These are phyloP conservation scores for Drosophila bocki DNA, from an alignment of 1,140 invertebrate species.

Conservation along the genomic window DNA sequence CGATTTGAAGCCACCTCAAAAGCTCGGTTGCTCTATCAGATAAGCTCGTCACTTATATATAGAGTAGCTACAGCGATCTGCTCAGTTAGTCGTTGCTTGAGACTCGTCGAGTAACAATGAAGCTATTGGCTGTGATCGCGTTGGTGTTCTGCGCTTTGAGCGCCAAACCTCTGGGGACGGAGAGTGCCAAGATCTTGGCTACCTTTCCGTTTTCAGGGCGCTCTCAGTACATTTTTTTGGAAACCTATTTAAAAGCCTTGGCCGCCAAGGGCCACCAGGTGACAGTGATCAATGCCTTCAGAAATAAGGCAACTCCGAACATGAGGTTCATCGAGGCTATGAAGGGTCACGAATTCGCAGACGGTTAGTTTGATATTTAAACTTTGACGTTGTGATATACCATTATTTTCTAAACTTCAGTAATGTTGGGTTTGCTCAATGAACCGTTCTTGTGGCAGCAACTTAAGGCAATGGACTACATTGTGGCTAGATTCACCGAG, in stretches of 20 bases:
- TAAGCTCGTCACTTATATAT: conserved; percentile 16
- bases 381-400: background rate
- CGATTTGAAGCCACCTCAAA: background rate
- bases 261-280: conserved; percentile 86
- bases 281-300: conserved; percentile 84
- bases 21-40: conserved; percentile 13
- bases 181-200: conserved; percentile 72
- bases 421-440: conserved; percentile 14
- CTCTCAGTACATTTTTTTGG: conserved; percentile 87
- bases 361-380: conserved; percentile 17
- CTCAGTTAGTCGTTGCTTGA: conserved; percentile 8
- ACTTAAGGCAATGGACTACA: conserved; percentile 68
- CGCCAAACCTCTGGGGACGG: conserved; percentile 10
- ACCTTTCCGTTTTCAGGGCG: conserved; percentile 85
- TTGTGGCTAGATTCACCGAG: background rate
- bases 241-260: conserved; percentile 86
- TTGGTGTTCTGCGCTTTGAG: conserved; percentile 33
- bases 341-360: conserved; percentile 28
- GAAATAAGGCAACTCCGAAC: conserved; percentile 73
- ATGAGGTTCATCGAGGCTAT: conserved; percentile 75
- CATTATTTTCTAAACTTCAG: conserved; percentile 2
- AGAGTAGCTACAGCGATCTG: background rate
- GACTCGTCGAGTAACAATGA: conserved; percentile 39
- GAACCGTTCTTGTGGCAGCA: conserved; percentile 66
- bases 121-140: conserved; percentile 10